A percentile compares a stretch with the other conserved stretches of the same genome.
Conservation (phyloP, 2,888 invertebrate genomes). For the Marronus borbonicus region DNA sequence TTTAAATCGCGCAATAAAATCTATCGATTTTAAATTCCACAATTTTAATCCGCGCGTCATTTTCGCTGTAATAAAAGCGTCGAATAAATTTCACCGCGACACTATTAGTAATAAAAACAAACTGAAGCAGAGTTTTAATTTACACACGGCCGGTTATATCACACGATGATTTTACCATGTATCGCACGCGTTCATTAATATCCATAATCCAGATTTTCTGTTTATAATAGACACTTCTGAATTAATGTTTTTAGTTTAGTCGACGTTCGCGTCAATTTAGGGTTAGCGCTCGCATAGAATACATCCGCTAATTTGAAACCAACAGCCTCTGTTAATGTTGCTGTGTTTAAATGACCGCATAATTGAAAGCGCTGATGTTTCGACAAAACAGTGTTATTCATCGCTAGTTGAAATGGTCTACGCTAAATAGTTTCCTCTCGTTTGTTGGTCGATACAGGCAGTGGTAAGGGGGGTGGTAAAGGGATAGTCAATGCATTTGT, state of each 20-base stretch:
- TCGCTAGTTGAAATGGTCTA: slow-evolving; percentile 4
- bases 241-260: slow-evolving; percentile 39
- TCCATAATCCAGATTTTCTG: slow-evolving; percentile 6
- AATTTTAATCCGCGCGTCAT: background rate
- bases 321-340: slow-evolving; percentile 43
- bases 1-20: background rate
- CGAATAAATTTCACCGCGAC: slow-evolving; percentile 7
- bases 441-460: background rate
- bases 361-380: slow-evolving; percentile 46
- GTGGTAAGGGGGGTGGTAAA: background rate
- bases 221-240: slow-evolving; percentile 42
- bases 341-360: slow-evolving; percentile 44
- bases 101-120: slow-evolving; percentile 9
- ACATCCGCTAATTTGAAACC: slow-evolving; percentile 38
- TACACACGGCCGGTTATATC: slow-evolving; percentile 5
- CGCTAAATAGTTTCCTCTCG: background rate
- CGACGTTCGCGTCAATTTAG: slow-evolving; percentile 39
- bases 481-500: background rate
- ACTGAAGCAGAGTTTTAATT: slow-evolving; percentile 3
- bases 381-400: slow-evolving; percentile 44
- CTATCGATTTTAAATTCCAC: background rate
- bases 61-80: slow-evolving; percentile 6
- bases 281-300: slow-evolving; percentile 34
- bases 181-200: slow-evolving; percentile 19
- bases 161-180: slow-evolving; percentile 11